Conservation (phyloP, 92 coral and sea anemone species). For the Hydrozoanthus gracilis region DNA sequence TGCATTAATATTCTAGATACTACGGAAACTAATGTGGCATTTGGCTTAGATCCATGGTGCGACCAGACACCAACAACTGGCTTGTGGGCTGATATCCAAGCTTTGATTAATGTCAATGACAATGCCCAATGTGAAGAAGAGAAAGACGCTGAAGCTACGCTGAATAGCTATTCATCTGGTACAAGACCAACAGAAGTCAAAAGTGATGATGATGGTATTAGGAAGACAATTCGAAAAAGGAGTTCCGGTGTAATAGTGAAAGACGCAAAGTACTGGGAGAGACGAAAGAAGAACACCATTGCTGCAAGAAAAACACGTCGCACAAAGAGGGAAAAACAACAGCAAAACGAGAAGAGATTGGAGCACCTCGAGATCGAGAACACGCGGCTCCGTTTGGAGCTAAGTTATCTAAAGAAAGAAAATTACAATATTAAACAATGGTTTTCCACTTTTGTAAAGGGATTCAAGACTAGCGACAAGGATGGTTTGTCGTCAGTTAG, state of each 20-base stretch:
- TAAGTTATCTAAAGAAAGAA: background rate
- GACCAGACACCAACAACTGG: background rate
- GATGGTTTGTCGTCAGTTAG: no score
- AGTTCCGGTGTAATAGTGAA: background rate
- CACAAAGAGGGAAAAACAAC: background rate
- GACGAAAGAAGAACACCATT: background rate
- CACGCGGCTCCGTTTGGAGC: background rate
- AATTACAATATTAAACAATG: background rate
- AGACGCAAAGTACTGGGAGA: conserved; percentile 4
- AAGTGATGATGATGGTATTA: background rate
- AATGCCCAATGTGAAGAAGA: no score
- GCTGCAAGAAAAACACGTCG: conserved; percentile 1
- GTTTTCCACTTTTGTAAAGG: background rate
- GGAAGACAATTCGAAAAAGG: background rate
- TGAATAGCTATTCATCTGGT: no score
- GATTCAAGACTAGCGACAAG: no score
- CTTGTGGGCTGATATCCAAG: background rate
- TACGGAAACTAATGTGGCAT: background rate
- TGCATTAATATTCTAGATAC: background rate
- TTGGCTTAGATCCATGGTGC: background rate
- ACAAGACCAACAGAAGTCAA: background rate
- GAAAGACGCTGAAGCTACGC: no score
- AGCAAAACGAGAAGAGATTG: background rate
- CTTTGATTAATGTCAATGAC: background rate
- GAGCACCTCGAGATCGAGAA: background rate